Base-by-base conservation (phyloP, 2,113 vertebrate species). In the Nannobrachium achirus region DNA sequence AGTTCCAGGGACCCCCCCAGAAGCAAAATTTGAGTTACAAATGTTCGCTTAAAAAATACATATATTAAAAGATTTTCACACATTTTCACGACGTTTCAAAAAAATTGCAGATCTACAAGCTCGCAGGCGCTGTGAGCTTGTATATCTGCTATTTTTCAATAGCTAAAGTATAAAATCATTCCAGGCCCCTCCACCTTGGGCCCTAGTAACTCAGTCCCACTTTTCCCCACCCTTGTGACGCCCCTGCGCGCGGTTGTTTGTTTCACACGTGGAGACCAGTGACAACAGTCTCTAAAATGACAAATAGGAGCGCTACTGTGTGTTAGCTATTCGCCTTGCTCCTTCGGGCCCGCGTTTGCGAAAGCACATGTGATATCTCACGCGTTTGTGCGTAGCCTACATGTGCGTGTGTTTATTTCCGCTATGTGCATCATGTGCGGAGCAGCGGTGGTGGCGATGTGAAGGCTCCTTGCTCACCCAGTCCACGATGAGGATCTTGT, bases 401-500 rank as follows among this genome's bases (percentile, higher is more conserved):
- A 45, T 41, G 19, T 71, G 52, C 33, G 52, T 10, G 8, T 56
- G 13, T 60, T 53, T 57, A 19, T 64, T 75, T 65, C 61, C 67
- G 44, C 56, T 44, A 44, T 63, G n/a, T n/a, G n/a, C n/a, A n/a
- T 51, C 79, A 76, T 74, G 52, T 79, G 83, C 20, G 11, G 67
- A 73, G 46, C 70, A 82, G 73, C 46, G 68, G 63, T 40, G 11
- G 33, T 42, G 61, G 53, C 63, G 42, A 19, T 57, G 61, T 7
- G 8, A 45, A 33, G 50, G 39, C 33, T 72, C 82, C 95, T n/a
- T 33, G 25, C 25, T 94, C 70, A 99, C 97, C 97, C 97, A 99
- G 90, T 98, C 95, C 52, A 98, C 94, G 1, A 99, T 96, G 74
- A 98, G 96, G 78, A 98, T 96, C 91, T 95, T 98, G 90, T 82